Percentiles rank a stretch among this genome's conserved stretches.
These are phyloP conservation scores for Mormoops blainvillei DNA, from an alignment of 2,113 vertebrate genomes.

Conservation along the genomic window DNA sequence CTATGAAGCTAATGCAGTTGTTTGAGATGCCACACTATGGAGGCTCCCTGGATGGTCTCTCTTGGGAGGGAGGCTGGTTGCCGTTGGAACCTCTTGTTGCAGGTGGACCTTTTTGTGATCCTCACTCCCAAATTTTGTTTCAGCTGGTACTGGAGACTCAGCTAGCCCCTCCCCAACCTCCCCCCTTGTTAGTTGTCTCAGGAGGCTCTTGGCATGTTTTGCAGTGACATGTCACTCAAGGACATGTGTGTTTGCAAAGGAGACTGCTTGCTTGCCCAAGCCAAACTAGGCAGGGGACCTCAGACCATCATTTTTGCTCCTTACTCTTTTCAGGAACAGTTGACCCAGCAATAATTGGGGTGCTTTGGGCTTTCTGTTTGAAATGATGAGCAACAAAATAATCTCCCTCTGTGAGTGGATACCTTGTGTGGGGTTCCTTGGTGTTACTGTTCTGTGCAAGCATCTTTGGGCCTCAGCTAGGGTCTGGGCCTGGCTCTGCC, in stretches of 20 bases:
- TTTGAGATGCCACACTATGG: neutral
- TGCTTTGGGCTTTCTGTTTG: constrained; percentile 34
- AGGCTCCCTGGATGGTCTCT: neutral
- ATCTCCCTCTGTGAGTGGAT: neutral
- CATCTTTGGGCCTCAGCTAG: neutral
- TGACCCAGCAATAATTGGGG: neutral
- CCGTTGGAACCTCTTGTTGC: neutral
- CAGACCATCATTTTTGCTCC: neutral
- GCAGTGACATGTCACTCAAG: neutral
- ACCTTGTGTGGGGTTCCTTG: neutral
- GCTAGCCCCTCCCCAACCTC: neutral
- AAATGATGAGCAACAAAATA: neutral
- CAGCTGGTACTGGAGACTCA: neutral
- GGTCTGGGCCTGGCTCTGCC: neutral
- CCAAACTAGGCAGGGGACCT: neutral
- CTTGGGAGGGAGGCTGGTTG: neutral
- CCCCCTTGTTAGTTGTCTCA: neutral
- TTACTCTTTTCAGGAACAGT: neutral
- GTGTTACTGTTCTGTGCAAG: neutral
- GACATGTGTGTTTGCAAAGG: neutral
- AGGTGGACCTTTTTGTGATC: neutral
- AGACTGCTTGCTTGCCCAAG: neutral
- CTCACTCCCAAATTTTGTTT: neutral
- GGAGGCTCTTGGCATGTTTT: neutral
- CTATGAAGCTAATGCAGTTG: neutral